Conservation (phyloP, 1,140 invertebrate species). For the Macrotrachela quadricornifera region DNA sequence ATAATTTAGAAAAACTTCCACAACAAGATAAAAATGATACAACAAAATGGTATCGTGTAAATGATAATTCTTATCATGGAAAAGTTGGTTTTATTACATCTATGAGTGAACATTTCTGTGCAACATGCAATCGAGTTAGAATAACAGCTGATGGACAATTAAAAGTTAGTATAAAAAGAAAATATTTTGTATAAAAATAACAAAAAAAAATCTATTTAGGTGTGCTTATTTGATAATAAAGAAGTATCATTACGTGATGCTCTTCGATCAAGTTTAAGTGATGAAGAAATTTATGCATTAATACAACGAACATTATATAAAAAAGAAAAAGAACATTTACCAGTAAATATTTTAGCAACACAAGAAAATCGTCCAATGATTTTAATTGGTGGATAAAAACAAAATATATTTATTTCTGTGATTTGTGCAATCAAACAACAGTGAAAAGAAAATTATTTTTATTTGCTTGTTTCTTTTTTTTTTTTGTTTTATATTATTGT, state of each 20-base stretch:
- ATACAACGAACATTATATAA: slow-evolving; percentile 52
- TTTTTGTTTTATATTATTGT: too few species aligned
- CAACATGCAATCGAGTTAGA: slow-evolving; percentile 52
- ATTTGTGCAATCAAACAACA: too few species aligned
- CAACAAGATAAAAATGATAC: slow-evolving; percentile 61
- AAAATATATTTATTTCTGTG: too few species aligned
- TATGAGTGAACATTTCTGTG: slow-evolving; percentile 59
- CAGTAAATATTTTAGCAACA: slow-evolving; percentile 50
- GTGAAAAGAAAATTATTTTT: too few species aligned
- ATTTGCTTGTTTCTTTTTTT: too few species aligned
- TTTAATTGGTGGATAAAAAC: slow-evolving; percentile 77
- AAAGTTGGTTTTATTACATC: slow-evolving; percentile 89
- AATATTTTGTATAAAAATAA: too few species aligned
- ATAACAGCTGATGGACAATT: slow-evolving; percentile 95
- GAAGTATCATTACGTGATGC: slow-evolving; percentile 55
- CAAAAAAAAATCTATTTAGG: slow-evolving; percentile 29
- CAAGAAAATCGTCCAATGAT: slow-evolving; percentile 97
- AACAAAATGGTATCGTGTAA: slow-evolving; percentile 42
- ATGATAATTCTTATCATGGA: slow-evolving; percentile 55
- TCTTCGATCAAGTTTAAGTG: slow-evolving; percentile 24
- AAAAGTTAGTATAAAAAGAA: too few species aligned
- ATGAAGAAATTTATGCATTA: slow-evolving; percentile 47
- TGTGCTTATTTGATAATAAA: slow-evolving; percentile 76
- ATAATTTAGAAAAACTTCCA: slow-evolving; percentile 39
- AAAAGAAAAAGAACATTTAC: slow-evolving; percentile 60